A percentile compares a stretch with the other conserved stretches of the same genome.
Conservation (phyloP, 2,797 vertebrate genomes). For the Bufotes viridis region DNA sequence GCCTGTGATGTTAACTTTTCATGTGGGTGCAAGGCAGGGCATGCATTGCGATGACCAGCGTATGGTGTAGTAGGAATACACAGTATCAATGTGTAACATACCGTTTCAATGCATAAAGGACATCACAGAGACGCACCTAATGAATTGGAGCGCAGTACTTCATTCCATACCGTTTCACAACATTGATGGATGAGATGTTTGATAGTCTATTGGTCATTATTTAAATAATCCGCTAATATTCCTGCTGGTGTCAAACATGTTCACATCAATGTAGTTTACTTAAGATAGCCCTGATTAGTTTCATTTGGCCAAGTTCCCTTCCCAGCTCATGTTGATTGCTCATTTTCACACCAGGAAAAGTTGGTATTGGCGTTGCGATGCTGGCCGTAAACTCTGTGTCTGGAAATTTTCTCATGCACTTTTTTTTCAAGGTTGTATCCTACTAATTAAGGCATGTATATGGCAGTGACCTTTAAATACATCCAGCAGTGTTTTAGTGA, state of each 20-base stretch:
- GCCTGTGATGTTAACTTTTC: too few species aligned
- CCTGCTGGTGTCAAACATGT: not conserved
- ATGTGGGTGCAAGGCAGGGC: too few species aligned
- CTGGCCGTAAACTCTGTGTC: not conserved
- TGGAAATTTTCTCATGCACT: constrained; percentile 3
- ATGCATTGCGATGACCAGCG: too few species aligned
- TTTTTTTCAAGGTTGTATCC: not conserved
- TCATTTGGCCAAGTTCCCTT: not conserved
- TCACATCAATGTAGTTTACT: not conserved
- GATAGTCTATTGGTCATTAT: not conserved
- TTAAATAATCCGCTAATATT: constrained; percentile 6
- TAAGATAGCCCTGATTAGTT: not conserved
- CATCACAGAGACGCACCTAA: not conserved
- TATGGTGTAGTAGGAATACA: too few species aligned
- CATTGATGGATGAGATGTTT: constrained; percentile 15
- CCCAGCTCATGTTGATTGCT: not conserved
- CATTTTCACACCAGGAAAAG: not conserved
- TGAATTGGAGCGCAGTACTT: not conserved
- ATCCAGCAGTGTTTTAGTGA: not conserved
- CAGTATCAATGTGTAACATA: too few species aligned
- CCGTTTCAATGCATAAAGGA: not conserved
- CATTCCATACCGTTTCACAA: too few species aligned
- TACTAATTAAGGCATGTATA: not conserved
- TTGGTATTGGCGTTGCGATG: not conserved
- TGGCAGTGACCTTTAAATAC: not conserved